phyloP scores from a whole-genome alignment of 1,140 invertebrate genomes.

The Drosophila persimilis region DNA sequence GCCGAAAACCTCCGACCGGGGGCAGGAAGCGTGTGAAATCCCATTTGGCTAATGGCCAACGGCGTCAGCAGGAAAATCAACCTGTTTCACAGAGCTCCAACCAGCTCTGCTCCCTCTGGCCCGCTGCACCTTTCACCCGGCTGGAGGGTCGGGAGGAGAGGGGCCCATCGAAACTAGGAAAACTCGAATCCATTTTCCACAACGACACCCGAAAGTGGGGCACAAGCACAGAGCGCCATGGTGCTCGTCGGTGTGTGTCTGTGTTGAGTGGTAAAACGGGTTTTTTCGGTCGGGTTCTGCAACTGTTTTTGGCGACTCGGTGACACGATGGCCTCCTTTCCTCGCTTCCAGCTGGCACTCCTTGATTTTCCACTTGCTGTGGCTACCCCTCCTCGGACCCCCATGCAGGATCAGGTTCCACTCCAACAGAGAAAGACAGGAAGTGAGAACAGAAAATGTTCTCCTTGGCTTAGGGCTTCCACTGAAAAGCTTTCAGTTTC shows the following conservation, averaged over 20 bases:
- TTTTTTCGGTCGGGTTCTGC: conserved; percentile 64
- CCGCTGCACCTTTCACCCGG: conserved; percentile 4
- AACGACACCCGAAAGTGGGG: conserved; percentile 52
- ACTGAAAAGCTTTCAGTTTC: conserved; percentile 27
- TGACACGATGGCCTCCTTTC: conserved; percentile 77
- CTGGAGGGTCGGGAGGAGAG: conserved; percentile 16
- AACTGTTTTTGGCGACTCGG: conserved; percentile 42
- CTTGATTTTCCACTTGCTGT: conserved; percentile 50
- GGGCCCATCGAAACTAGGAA: conserved; percentile 31
- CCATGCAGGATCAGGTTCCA: conserved; percentile 22
- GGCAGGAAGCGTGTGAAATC: conserved; percentile 75
- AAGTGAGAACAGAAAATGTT: conserved; percentile 28
- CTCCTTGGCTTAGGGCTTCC: conserved; percentile 23
- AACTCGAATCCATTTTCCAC: conserved; percentile 63
- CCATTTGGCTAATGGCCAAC: conserved; percentile 80
- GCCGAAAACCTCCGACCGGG: background rate
- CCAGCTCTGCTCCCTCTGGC: background rate
- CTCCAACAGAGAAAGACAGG: too few species aligned
- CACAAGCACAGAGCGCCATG: conserved; percentile 42
- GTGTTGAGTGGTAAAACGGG: conserved; percentile 57
- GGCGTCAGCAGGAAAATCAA: conserved; percentile 69
- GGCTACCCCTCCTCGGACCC: background rate
- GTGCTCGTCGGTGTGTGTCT: conserved; percentile 20
- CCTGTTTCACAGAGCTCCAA: conserved; percentile 55
- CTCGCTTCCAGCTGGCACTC: conserved; percentile 48